Base-by-base conservation (phyloP, 2,888 invertebrate species). In the Andrena bucephala region DNA sequence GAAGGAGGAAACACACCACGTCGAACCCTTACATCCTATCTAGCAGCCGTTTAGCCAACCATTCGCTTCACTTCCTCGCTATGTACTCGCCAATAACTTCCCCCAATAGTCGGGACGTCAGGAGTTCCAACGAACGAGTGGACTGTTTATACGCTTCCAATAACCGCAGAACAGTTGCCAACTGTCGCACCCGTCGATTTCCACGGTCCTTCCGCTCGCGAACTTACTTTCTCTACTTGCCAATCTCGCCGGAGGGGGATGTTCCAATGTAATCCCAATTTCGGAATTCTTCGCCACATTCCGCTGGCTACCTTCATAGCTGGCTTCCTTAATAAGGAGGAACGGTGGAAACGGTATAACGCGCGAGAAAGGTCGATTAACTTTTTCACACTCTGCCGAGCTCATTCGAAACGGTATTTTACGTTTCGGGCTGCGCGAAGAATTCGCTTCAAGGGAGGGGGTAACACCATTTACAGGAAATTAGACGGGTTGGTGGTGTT, bases 111-210 rank as follows among this genome's bases (percentile, higher is more conserved):
- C 87, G 82, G 73, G 71, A 87, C 83, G 88, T 89, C 86, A 87
- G 84, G 71, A 84, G 82, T 84, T 82, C 77, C 72, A 79, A 54
- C 81, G 85, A 85, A 84, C 77, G 77, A 83, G 79, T 75, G 72
- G 85, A 84, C 76, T 76, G 83, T 83, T 83, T 85, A 84, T 85
- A 85, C 77, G 86, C 66, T 84, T 87, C 83, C 84, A 85, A 87
- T 87, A 87, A 90, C 89, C 89, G 87, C 89, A 91, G 89, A 89
- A 90, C 87, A 89, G 89, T 91, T 91, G 89, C 89, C 91, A 92
- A 92, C 90, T 91, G 91, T 90, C 87, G 88, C 88, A 85, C 86
- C 87, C 87, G 86, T 90, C 90, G 89, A 89, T 91, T 91, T 91
- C 85, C 86, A 82, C 86, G 83, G 83, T 81, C 83, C 84, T 83